Evolutionary conservation across 1,140 invertebrate species (phyloP), one percentile per base, ranked within the genome.

Genomic region (Stegodyphus dumicola): DNA sequence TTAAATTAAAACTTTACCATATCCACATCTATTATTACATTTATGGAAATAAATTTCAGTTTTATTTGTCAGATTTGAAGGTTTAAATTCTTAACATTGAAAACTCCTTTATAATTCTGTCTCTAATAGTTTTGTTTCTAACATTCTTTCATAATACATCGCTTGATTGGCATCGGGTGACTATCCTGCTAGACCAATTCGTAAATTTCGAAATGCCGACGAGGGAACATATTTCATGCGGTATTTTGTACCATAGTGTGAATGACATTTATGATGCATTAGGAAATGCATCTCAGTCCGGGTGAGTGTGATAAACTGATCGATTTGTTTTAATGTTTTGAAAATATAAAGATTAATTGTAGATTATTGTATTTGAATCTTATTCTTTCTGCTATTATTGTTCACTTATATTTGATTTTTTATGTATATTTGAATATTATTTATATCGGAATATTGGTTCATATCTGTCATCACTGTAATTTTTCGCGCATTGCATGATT

Each of bases 251-350:
- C 77, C 88, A 89, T 77, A 87, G 89, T 77, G 90, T 89, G 49
- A 89, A 90, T 56, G 91, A 92, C 89, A 87, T 93, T 49, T 90
- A 86, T 54, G 89, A 90, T 83, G 89, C 89, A 85, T 88, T 92
- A 10, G 80, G 88, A 66, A 87, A 75, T 51, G 89, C 90, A 48
- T 88, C 89, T 65, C 86, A 88, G 73, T 74, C 89, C 53, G 89
- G 89, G 90, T 91, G 87, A 77, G 87, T 77, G 53, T 17, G 10
- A 75, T 7, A 60, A 76, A 18, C 18, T 33, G 33, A 1, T 33
- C 33, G 33, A 33, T 33, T 33, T 3, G 33, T 33, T 33, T 33
- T 33, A 33, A 33, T 33, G 33, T 33, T 33, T 33, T 33, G 33
- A 33, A 33, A 33, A 33, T 33, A 3, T 33, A 33, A 33, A 33